Percentiles rank a stretch among this genome's conserved stretches.
These are phyloP conservation scores for Recurvirostra avosetta DNA, from an alignment of 2,113 vertebrate species.

Conservation along the genomic window DNA sequence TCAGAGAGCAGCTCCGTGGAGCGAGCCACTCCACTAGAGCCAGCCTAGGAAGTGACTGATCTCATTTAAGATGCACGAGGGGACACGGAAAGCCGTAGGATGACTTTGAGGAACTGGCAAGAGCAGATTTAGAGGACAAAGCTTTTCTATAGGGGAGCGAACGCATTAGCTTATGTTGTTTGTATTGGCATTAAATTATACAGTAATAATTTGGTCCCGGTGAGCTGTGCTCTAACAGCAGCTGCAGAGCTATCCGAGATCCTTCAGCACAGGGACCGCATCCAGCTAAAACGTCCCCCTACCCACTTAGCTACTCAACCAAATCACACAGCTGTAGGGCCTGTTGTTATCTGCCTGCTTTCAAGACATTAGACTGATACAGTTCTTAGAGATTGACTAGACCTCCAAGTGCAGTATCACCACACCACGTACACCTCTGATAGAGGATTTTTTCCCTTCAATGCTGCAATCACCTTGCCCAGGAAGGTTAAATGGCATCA, in stretches of 20 bases:
- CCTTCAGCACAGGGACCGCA: background rate
- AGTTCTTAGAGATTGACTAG: background rate
- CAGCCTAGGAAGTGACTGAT: background rate
- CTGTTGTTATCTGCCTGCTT: background rate
- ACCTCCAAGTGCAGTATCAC: background rate
- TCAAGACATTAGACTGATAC: background rate
- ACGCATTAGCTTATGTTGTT: background rate
- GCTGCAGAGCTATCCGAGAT: background rate
- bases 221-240: background rate
- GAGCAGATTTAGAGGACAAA: slow-evolving; percentile 12
- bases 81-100: background rate
- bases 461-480: background rate
- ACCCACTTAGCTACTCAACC: background rate
- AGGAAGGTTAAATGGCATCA: background rate
- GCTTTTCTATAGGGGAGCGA: background rate
- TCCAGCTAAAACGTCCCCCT: background rate
- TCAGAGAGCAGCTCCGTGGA: background rate
- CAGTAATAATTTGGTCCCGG: background rate
- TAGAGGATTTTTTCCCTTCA: background rate
- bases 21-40: background rate
- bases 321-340: background rate
- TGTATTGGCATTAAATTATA: slow-evolving; percentile 4
- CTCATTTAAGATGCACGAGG: background rate
- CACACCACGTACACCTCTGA: background rate
- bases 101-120: background rate